Evolutionary conservation across 2,113 vertebrate genomes (phyloP).

Genomic region (Oncorhynchus masou): DNA sequence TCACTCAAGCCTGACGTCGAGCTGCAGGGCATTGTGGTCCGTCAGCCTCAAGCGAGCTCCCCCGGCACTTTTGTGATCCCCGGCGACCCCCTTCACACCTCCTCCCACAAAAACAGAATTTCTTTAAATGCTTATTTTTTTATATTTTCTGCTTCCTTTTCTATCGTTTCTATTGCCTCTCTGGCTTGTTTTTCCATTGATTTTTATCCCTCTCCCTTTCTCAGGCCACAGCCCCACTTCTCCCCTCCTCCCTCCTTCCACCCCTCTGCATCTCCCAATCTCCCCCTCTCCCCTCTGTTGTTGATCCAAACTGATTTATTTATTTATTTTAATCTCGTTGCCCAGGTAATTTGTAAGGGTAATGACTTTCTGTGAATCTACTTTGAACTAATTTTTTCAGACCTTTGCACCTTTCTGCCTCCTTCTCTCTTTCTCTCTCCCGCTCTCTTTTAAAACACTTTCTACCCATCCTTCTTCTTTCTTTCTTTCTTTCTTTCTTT

Average conservation of each 20-base stretch:
- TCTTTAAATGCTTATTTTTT: constrained; percentile 73
- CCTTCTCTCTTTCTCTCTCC: not conserved
- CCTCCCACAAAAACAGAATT: constrained; percentile 55
- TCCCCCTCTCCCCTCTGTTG: constrained; percentile 48
- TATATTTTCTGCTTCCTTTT: constrained; percentile 59
- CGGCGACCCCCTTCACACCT: constrained; percentile 17
- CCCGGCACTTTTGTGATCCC: constrained; percentile 61
- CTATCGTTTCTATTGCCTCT: constrained; percentile 23
- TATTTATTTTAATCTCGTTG: constrained; percentile 82
- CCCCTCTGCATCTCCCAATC: constrained; percentile 24
- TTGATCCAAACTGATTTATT: constrained; percentile 63
- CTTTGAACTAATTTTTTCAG: too few relatives aligned
- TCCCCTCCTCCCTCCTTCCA: not conserved
- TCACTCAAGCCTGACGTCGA: constrained; percentile 72
- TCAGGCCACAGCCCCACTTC: constrained; percentile 44
- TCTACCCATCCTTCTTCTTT: constrained; percentile 37
- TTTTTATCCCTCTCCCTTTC: constrained; percentile 59
- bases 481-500: constrained; percentile 8
- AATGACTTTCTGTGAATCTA: too few relatives aligned
- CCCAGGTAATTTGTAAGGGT: constrained; percentile 86
- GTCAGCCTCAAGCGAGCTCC: constrained; percentile 49
- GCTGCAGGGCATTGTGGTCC: constrained; percentile 73
- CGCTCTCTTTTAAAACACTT: constrained; percentile 51
- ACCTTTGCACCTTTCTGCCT: not conserved
- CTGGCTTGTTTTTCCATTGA: constrained; percentile 77